Base-by-base conservation (phyloP, 37 sponge, comb jelly and placozoan species). In the Halisarca cf. caerulea region DNA sequence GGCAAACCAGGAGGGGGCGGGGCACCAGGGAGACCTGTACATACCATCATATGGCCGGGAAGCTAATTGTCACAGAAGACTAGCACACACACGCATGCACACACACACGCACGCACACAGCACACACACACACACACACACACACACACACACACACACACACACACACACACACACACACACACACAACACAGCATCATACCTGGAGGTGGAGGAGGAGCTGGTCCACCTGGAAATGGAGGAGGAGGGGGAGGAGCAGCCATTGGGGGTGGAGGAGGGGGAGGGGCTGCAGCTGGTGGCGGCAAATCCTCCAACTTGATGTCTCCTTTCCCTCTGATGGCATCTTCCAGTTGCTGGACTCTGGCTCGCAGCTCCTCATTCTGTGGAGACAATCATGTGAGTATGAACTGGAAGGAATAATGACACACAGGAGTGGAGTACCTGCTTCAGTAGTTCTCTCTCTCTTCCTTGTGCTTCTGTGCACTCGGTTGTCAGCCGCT, bases 271-370 rank as follows among this genome's bases (percentile, higher is more conserved):
- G 86, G 78, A 43, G 86, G 80, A 59, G 89, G 53, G 47, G 51
- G 34, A 0, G 66, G 64, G 21, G 79, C 59, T 39, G 69, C 58
- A 23, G 39, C 59, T 9, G 84, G 38, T 35, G 81, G 34, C 9
- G 72, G 78, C n/a, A 91, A 40, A 27, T 86, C 86, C 39, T 82
- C 78, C 33, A 86, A 27, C n/a, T 59, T 87, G 60, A 91, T 80
- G 66, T 81, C 71, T 23, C 69, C 69, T 6, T 58, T 59, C 66
- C 80, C 84, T 36, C 66, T 80, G 2, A 91, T 66, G 20, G 61
- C 23, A 1, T 35, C 66, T 71, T 92, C 83, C 69, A 92, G 44
- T 55, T 85, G 82, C 14, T 38, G 28, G 23, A 70, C 75, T 30
- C 69, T 37, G 33, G 60, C 35, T 15, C 81, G 62, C 3, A 75